A percentile compares a stretch with the other conserved stretches of the same genome.
Evolutionary conservation across 2,888 invertebrate genomes (phyloP).

Genomic region (Ophioninae sp.): DNA sequence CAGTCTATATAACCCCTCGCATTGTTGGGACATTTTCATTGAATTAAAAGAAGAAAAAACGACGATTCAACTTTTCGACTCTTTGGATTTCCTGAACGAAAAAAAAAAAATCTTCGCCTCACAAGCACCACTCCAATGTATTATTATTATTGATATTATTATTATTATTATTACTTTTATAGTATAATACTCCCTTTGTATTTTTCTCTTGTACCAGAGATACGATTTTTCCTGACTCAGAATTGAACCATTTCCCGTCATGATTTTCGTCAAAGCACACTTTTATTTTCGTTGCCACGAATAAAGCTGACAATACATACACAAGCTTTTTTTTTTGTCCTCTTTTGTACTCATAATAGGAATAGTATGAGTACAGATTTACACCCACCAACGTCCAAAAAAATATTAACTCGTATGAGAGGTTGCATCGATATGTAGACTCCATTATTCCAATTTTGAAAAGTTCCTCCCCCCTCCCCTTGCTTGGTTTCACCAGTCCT

Average conservation of each 20-base stretch:
- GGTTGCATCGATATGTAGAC: conserved; percentile 50
- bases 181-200: conserved; percentile 22
- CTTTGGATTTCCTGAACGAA: conserved; percentile 37
- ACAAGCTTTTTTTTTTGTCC: conserved; percentile 51
- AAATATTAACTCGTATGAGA: conserved; percentile 42
- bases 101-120: conserved; percentile 13
- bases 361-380: conserved; percentile 46
- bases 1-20: conserved; percentile 43
- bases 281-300: conserved; percentile 51
- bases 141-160: conserved; percentile 43
- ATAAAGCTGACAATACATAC: conserved; percentile 63
- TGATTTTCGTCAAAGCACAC: conserved; percentile 39
- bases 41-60: too few relatives aligned
- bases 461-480: not conserved
- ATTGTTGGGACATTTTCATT: conserved; percentile 49
- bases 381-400: conserved; percentile 19
- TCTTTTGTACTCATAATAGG: conserved; percentile 62
- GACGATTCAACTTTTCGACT: conserved; percentile 48
- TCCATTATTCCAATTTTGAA: conserved; percentile 22
- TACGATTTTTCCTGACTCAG: conserved; percentile 33
- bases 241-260: conserved; percentile 63
- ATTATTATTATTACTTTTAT: conserved; percentile 17
- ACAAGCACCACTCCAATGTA: conserved; percentile 24
- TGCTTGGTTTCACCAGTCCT: not conserved
- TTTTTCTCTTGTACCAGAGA: not conserved